phyloP scores from a whole-genome alignment of 2,797 vertebrate genomes.

The Sternarchorhynchus goeldii region DNA sequence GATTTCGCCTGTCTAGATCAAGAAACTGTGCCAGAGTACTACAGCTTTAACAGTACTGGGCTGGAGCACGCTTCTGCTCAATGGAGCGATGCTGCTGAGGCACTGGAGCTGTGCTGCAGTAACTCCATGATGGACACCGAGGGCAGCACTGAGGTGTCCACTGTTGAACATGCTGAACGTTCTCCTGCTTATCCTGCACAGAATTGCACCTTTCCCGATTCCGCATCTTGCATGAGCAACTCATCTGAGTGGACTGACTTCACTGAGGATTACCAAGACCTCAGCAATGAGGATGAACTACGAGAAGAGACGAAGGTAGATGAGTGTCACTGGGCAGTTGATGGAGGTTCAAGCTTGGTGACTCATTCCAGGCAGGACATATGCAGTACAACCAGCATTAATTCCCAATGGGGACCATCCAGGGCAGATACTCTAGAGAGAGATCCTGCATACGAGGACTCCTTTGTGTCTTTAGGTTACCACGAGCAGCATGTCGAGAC shows the following conservation, averaged over 20 bases:
- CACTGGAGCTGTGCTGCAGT: neutral
- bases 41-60: conserved; percentile 50
- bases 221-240: conserved; percentile 5
- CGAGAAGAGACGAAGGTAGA: conserved; percentile 15
- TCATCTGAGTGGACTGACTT: conserved; percentile 6
- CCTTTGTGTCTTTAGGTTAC: conserved; percentile 7
- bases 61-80: conserved; percentile 28
- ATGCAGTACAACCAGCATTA: neutral
- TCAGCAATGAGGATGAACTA: conserved; percentile 19
- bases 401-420: neutral
- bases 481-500: neutral
- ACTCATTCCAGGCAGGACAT: neutral
- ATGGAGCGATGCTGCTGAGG: neutral
- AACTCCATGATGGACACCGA: conserved; percentile 35
- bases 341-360: conserved; percentile 41
- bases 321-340: conserved; percentile 45
- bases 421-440: neutral
- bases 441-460: neutral
- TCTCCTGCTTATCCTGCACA: neutral
- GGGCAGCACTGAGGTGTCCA: conserved; percentile 18
- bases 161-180: neutral
- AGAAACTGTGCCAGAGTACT: conserved; percentile 45
- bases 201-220: conserved; percentile 26
- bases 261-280: conserved; percentile 3
- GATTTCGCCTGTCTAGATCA: neutral